phyloP scores from a whole-genome alignment of 2,113 vertebrate species.

The Oceanodroma tethys region DNA sequence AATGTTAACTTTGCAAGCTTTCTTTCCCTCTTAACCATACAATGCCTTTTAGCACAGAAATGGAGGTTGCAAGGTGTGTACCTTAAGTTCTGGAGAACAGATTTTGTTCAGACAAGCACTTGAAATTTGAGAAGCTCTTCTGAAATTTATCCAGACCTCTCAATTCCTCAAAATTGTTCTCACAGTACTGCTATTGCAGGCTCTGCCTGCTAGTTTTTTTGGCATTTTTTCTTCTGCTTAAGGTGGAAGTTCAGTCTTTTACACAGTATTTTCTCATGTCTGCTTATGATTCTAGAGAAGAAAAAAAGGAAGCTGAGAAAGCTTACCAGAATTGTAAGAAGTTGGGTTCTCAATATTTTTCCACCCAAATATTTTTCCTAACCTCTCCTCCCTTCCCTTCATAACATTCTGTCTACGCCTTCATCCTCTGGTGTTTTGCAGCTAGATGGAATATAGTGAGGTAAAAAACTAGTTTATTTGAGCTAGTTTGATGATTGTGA shows the following conservation, averaged over 20 bases:
- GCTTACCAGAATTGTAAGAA: not conserved
- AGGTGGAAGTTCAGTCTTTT: not conserved
- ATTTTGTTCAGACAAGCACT: not conserved
- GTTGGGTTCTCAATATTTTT: not conserved
- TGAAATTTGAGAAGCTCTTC: not conserved
- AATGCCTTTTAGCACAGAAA: not conserved
- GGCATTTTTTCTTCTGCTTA: not conserved
- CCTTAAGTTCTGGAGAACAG: not conserved
- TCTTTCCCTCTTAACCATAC: not conserved
- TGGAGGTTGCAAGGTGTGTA: not conserved
- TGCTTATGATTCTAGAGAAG: not conserved
- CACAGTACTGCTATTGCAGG: not conserved
- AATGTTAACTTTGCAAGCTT: not conserved
- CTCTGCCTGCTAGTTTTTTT: not conserved
- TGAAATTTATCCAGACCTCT: not conserved
- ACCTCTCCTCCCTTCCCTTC: not conserved
- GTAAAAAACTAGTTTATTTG: not conserved
- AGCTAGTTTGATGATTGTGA: not conserved
- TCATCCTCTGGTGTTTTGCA: not conserved
- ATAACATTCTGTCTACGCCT: not conserved
- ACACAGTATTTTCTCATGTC: not conserved
- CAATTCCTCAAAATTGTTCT: not conserved
- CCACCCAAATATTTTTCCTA: not conserved
- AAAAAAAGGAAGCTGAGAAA: not conserved
- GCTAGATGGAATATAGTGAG: not conserved